Conservation (phyloP, 1,140 invertebrate genomes). For the Thalassaphorura encarpata region DNA sequence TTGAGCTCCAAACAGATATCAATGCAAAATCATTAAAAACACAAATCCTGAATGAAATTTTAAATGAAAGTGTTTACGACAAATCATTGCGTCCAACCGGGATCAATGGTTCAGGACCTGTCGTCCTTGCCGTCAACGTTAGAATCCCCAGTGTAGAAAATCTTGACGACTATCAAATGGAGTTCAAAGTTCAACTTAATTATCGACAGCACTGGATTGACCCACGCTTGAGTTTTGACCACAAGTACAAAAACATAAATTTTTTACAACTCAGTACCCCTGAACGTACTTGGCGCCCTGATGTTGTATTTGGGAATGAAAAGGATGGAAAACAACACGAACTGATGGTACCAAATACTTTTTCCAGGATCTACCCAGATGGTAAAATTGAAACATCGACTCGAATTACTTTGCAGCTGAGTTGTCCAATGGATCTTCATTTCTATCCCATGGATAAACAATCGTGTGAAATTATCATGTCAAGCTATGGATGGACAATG, state of each 20-base stretch:
- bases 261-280: too few species aligned
- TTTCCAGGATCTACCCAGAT: slow-evolving; percentile 42
- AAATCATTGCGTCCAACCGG: too few species aligned
- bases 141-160: background rate
- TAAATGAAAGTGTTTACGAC: too few species aligned
- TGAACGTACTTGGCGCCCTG: slow-evolving; percentile 44
- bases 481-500: slow-evolving; percentile 45
- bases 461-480: slow-evolving; percentile 40
- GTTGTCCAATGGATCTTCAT: slow-evolving; percentile 43
- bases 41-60: too few species aligned
- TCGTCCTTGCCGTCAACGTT: background rate
- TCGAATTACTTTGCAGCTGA: slow-evolving; percentile 40
- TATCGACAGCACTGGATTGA: slow-evolving; percentile 13
- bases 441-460: slow-evolving; percentile 43
- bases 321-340: slow-evolving; percentile 43
- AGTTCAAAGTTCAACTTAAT: slow-evolving; percentile 8
- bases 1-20: too few species aligned
- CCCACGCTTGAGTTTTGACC: background rate
- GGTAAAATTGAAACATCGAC: slow-evolving; percentile 41
- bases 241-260: too few species aligned
- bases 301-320: slow-evolving; percentile 46
- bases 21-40: too few species aligned
- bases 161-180: slow-evolving; percentile 6
- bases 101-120: too few species aligned
- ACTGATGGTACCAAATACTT: slow-evolving; percentile 40